Evolutionary conservation across 2,113 vertebrate genomes (phyloP), one percentile per base, ranked within the genome.

Genomic region (Bagarius yarrelli): DNA sequence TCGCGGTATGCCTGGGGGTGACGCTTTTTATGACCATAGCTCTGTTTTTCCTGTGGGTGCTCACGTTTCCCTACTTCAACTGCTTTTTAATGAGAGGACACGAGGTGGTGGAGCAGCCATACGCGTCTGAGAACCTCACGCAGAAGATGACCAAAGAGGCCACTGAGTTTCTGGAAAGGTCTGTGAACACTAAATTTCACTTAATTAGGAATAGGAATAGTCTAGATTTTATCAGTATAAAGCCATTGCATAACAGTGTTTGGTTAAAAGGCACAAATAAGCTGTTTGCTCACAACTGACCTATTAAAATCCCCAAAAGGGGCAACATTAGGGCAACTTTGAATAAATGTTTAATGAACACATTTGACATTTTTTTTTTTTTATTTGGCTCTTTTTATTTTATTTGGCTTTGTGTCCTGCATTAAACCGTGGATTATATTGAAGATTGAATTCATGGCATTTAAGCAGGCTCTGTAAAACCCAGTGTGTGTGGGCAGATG

Each of bases 81-180:
- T 98, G 96, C 84, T 88, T 97, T 63, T 91, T 98, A 70, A 95
- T 97, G 94, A 90, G 90, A 14, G 82, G 93, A 67, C 69, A 83
- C 13, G 76, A 83, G 4, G 79, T 97, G 23, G 87, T 92, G 21
- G 94, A 97, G 89, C 96, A 97, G 86, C 96, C 95, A 0, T 87
- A 92, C 0, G 85, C 78, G 0, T 92, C 92, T 2, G 91, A 95
- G 27, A 94, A 94, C 82, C 92, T 98, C 85, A 97, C 94, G 0
- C 92, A 93, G 85, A 92, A 90, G 84, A 91, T 97, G 89, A 95
- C 94, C 0, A 78, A 21, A 0, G 95, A 97, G 79, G 95, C 95
- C 0, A 1, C 88, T 23, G 71, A 74, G 8, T 97, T 96, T 88
- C 86, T 97, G 27, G 86, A 83, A 70, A 91, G 93, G 96, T 96